A percentile compares a stretch with the other conserved stretches of the same genome.
These are phyloP conservation scores for Limonius californicus DNA, from an alignment of 1,140 invertebrate genomes.

Conservation along the genomic window DNA sequence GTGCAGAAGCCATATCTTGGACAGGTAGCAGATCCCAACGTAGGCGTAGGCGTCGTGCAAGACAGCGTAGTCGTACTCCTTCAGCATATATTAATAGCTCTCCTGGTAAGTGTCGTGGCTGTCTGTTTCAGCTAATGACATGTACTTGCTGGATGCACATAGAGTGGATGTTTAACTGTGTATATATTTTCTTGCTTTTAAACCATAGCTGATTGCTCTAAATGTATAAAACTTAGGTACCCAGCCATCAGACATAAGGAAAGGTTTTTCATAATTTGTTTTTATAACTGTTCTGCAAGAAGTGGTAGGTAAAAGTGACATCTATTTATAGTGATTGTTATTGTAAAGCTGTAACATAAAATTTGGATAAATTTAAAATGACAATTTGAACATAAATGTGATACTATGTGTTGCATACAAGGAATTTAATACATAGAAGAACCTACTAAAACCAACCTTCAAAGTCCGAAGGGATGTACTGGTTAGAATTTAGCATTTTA, in stretches of 20 bases:
- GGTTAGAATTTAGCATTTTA: too few species aligned
- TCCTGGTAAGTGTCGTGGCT: conserved; percentile 5
- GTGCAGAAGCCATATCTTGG: conserved; percentile 56
- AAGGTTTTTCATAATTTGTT: too few species aligned
- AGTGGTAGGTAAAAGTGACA: not conserved
- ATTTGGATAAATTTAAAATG: not conserved
- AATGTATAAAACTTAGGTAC: too few species aligned
- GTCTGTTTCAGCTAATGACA: conserved; percentile 2
- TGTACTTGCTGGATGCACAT: not conserved
- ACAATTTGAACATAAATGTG: too few species aligned
- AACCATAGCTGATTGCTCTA: not conserved
- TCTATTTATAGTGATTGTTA: not conserved
- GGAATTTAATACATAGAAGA: too few species aligned
- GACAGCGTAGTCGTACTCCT: conserved; percentile 32
- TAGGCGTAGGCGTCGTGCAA: conserved; percentile 44
- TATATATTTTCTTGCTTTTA: not conserved
- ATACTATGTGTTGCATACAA: too few species aligned
- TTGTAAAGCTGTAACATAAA: not conserved
- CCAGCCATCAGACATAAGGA: too few species aligned
- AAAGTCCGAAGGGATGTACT: too few species aligned
- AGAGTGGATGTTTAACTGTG: not conserved
- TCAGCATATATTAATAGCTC: not conserved
- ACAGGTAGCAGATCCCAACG: conserved; percentile 47
- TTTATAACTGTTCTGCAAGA: not conserved
- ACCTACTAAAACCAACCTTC: too few species aligned